phyloP scores from a whole-genome alignment of 2,888 invertebrate species.

The Hedya salicella region DNA sequence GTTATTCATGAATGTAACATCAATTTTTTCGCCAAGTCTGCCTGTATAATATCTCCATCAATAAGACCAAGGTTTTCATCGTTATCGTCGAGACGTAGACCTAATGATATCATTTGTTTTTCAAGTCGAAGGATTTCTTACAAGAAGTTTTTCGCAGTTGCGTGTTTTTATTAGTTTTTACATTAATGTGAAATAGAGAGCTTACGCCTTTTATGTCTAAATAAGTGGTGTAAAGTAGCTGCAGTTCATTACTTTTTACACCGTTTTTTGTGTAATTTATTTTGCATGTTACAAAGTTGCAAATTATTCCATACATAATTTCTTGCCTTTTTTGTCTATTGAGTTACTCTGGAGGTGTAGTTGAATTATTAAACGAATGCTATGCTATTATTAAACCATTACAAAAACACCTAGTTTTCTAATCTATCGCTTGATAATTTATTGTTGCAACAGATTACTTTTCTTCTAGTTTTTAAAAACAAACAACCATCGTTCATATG shows the following conservation, averaged over 20 bases:
- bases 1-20: conserved; percentile 69
- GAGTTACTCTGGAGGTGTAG: no score
- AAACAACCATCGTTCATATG: no score
- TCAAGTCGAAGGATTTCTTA: conserved; percentile 10
- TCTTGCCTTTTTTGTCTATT: no score
- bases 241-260: background rate
- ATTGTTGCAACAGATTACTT: no score
- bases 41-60: conserved; percentile 74
- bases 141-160: background rate
- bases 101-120: conserved; percentile 37
- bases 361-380: no score
- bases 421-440: no score
- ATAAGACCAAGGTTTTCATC: conserved; percentile 61
- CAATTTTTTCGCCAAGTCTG: conserved; percentile 56
- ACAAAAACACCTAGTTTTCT: no score
- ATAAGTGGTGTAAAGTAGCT: background rate
- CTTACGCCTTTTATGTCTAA: background rate
- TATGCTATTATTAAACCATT: no score
- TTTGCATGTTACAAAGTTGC: background rate
- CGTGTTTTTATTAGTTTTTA: background rate
- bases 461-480: no score
- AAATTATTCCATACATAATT: no score
- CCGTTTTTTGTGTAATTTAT: background rate
- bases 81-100: conserved; percentile 48
- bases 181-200: background rate